Percentiles rank a stretch among this genome's conserved stretches.
These are phyloP conservation scores for Labroides dimidiatus DNA, from an alignment of 2,797 vertebrate species.

Conservation along the genomic window DNA sequence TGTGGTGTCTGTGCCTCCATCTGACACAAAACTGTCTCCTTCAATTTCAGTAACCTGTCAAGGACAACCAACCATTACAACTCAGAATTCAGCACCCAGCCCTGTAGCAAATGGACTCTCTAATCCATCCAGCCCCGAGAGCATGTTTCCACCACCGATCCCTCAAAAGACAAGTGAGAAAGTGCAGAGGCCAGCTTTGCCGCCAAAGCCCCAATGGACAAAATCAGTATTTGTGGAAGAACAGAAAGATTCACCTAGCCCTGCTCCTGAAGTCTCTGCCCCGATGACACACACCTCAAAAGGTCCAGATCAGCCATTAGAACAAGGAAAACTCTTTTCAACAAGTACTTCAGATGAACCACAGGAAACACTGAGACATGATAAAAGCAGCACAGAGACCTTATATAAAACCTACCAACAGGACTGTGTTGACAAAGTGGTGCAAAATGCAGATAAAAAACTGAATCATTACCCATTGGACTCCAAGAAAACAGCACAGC, in stretches of 20 bases:
- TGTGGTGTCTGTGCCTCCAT: conserved; percentile 81
- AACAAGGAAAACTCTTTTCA: conserved; percentile 42
- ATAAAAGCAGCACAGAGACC: conserved; percentile 19
- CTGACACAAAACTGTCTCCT: conserved; percentile 93
- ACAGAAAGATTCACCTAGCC: conserved; percentile 64
- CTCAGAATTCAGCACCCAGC: conserved; percentile 73
- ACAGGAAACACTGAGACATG: conserved; percentile 43
- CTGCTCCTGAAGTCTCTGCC: conserved; percentile 78
- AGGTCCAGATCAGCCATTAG: conserved; percentile 46
- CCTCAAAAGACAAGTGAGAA: conserved; percentile 78
- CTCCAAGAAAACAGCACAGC: conserved; percentile 35
- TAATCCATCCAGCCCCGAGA: conserved; percentile 59
- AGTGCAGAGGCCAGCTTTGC: conserved; percentile 77
- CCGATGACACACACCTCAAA: conserved; percentile 51
- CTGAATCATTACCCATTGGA: conserved; percentile 33
- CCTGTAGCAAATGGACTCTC: conserved; percentile 71
- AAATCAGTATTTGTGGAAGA: conserved; percentile 59
- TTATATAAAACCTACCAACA: conserved; percentile 16
- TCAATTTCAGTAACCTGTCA: conserved; percentile 94
- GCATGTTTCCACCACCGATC: conserved; percentile 64
- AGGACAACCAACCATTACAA: conserved; percentile 78
- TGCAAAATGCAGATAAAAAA: conserved; percentile 36
- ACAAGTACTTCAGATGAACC: conserved; percentile 57
- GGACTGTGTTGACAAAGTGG: conserved; percentile 11
- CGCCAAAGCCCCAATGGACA: conserved; percentile 79